Conservation (phyloP, 2,888 invertebrate species). For the Elmis aenea region DNA sequence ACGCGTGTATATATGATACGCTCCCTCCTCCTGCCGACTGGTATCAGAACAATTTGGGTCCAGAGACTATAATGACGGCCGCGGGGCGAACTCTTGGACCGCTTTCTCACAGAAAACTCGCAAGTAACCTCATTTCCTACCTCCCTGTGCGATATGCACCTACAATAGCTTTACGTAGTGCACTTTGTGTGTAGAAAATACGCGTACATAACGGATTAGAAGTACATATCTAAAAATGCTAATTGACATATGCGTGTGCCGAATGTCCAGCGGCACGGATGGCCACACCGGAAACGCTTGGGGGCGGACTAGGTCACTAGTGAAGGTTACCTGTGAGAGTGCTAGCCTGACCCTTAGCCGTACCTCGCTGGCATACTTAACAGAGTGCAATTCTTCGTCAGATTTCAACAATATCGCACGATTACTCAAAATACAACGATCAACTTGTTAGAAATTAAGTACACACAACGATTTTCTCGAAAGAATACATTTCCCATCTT, state of each 20-base stretch:
- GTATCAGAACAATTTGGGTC: slow-evolving; percentile 46
- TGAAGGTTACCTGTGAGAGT: slow-evolving; percentile 15
- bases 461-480: too few relatives aligned
- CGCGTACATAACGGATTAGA: background rate
- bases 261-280: slow-evolving; percentile 11
- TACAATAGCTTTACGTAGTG: slow-evolving; percentile 7
- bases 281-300: slow-evolving; percentile 14
- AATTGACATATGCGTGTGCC: slow-evolving; percentile 3
- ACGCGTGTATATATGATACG: slow-evolving; percentile 43
- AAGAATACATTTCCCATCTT: slow-evolving; percentile 10
- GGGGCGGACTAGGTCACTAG: slow-evolving; percentile 16
- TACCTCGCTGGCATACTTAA: background rate
- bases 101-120: slow-evolving; percentile 47
- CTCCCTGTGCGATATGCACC: slow-evolving; percentile 21
- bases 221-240: background rate
- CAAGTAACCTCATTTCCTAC: slow-evolving; percentile 42
- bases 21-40: slow-evolving; percentile 40
- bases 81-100: slow-evolving; percentile 47
- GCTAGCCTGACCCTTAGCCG: slow-evolving; percentile 2
- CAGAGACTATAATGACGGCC: slow-evolving; percentile 44
- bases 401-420: background rate
- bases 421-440: too few relatives aligned
- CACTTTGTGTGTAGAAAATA: slow-evolving; percentile 10
- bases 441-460: too few relatives aligned
- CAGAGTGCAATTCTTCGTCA: background rate